Conservation (phyloP, 2,888 invertebrate species). For the Neoascia interrupta region DNA sequence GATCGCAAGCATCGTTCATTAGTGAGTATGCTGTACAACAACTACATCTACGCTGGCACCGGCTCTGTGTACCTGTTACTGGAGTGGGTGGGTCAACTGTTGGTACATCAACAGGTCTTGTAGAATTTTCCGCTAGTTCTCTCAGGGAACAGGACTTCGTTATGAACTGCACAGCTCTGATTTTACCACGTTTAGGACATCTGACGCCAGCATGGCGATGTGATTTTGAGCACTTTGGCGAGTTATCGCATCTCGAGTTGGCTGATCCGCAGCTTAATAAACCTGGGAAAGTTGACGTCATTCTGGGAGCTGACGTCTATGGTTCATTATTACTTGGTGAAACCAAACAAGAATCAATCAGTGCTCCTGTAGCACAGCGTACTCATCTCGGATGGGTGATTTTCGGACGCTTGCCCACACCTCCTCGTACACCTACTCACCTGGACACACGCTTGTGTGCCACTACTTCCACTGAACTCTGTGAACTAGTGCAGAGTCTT, state of each 20-base stretch:
- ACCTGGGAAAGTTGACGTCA: slow-evolving; percentile 52
- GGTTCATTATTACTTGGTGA: slow-evolving; percentile 39
- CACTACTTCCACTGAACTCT: slow-evolving; percentile 14
- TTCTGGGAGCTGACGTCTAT: slow-evolving; percentile 48
- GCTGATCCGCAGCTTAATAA: slow-evolving; percentile 48
- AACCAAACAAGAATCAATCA: not conserved
- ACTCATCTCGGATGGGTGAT: slow-evolving; percentile 29
- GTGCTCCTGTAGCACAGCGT: slow-evolving; percentile 29
- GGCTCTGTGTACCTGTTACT: no score
- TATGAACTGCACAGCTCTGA: slow-evolving; percentile 28
- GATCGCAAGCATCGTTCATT: slow-evolving; percentile 30
- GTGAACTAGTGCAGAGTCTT: slow-evolving; percentile 33
- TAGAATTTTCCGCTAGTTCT: slow-evolving; percentile 30
- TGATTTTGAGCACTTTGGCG: slow-evolving; percentile 6
- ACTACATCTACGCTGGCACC: slow-evolving; percentile 42
- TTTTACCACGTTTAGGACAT: not conserved
- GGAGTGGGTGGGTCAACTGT: slow-evolving; percentile 34
- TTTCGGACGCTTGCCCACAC: slow-evolving; percentile 33
- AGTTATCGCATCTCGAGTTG: slow-evolving; percentile 38
- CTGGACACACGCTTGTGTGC: slow-evolving; percentile 2
- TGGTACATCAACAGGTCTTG: slow-evolving; percentile 42
- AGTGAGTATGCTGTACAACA: slow-evolving; percentile 3
- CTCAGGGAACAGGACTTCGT: slow-evolving; percentile 44
- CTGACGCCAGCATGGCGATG: not conserved
- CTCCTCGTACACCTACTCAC: slow-evolving; percentile 10